Base-by-base conservation (phyloP, 2,888 invertebrate genomes). In the Cheilosia grossa region DNA sequence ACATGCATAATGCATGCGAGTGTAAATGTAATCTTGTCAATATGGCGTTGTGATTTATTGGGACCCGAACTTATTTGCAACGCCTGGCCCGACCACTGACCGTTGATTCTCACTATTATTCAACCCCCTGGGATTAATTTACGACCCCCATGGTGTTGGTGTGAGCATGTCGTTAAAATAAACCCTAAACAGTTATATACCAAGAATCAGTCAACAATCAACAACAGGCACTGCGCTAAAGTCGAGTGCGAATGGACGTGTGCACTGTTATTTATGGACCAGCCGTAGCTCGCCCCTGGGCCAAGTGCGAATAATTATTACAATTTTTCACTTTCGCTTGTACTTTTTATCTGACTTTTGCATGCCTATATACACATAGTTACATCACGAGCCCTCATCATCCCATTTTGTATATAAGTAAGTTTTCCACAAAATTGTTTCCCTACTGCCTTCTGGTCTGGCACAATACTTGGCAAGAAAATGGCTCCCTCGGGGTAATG, bases 41-140 rank as follows among this genome's bases (percentile, higher is more conserved):
- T 56, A 44, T 64, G 73, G 63, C 54, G 73, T 24, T 73, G 53
- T 73, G 63, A 73, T 73, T 64, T 64, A 73, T 73, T 73, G 63
- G 47, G n/a, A 63, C 1, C 63, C 17, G 47, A 40, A 47, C 49
- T 73, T 56, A 64, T 73, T 64, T 56, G 19, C 37, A 64, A 21
- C 59, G 49, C 40, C 27, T 27, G 21, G 21, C 17, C 30, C 58
- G 7, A 49, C 58, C 59, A 17, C 33, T 33, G n/a, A 63, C 63
- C 27, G 44, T 33, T 63, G 2, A 63, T 33, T 2, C 15, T 30
- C 19, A 6, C 24, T 51, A 53, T 27, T n/a, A 33, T 51, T 53
- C 44, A 44, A 33, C 15, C 63, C 40, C 77, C 13, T n/a, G 27
- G 54, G 63, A 2, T 56, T 69, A 70, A 78, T 78, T 78, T 72